These are phyloP conservation scores for Oncorhynchus kisutch DNA, from an alignment of 2,113 vertebrate species.

Conservation along the genomic window DNA sequence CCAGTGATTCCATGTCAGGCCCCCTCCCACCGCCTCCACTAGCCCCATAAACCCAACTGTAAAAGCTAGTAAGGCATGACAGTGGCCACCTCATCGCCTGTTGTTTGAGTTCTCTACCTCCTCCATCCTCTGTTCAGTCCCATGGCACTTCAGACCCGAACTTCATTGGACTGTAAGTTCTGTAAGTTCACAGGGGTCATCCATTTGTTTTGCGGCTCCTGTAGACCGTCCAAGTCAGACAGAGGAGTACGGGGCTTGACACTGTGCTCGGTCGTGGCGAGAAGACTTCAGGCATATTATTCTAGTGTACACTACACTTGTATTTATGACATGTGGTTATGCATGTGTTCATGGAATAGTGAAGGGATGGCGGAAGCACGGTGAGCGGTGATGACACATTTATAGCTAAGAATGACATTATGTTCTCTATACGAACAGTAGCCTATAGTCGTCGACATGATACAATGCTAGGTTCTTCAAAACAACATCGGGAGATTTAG, in stretches of 20 bases:
- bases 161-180: background rate
- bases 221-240: constrained; percentile 56
- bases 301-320: constrained; percentile 30
- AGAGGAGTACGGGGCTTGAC: constrained; percentile 9
- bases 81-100: constrained; percentile 23
- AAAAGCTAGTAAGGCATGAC: constrained; percentile 51
- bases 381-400: background rate
- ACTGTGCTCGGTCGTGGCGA: constrained; percentile 12
- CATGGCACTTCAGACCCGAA: background rate
- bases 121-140: background rate
- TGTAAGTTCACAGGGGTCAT: constrained; percentile 37
- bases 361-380: background rate
- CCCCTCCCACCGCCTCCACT: constrained; percentile 12
- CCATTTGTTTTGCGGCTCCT: constrained; percentile 27
- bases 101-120: background rate
- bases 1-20: constrained; percentile 26
- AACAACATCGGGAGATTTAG: background rate
- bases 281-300: constrained; percentile 41
- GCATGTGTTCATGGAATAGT: constrained; percentile 35
- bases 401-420: background rate
- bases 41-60: constrained; percentile 43
- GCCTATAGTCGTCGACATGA: background rate
- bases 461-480: background rate
- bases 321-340: constrained; percentile 25
- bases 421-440: background rate